Percentiles rank a stretch among this genome's conserved stretches.
phyloP scores from a whole-genome alignment of 2,113 vertebrate species.

The Eclectus roratus region DNA sequence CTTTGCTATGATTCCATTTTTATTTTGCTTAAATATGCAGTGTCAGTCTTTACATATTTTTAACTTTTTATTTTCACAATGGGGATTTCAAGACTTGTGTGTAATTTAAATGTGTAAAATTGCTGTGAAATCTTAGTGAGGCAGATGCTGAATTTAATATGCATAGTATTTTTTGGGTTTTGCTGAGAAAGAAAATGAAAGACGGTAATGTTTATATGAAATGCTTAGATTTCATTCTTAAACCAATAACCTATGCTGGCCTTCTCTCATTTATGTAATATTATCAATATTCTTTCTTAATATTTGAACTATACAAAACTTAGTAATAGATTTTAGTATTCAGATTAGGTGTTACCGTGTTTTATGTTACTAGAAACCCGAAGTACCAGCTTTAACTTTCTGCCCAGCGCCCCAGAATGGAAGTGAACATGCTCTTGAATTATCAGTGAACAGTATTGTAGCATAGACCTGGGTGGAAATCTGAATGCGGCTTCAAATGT shows the following conservation, averaged over 20 bases:
- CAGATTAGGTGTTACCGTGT: not conserved
- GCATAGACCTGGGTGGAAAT: not conserved
- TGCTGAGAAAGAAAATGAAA: not conserved
- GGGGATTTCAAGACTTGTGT: slow-evolving; percentile 15
- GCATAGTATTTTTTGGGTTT: not conserved
- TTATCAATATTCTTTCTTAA: not conserved
- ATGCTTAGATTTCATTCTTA: not conserved
- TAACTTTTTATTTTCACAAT: slow-evolving; percentile 17
- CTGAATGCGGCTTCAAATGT: not conserved
- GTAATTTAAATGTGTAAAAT: slow-evolving; percentile 36
- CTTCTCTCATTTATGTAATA: not conserved
- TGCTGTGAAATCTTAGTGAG: slow-evolving; percentile 19
- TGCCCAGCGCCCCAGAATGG: not conserved
- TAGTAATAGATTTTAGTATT: not conserved
- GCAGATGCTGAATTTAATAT: slow-evolving; percentile 25
- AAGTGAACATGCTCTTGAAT: not conserved
- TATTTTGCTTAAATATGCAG: not conserved
- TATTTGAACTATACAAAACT: not conserved
- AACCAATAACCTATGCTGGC: not conserved
- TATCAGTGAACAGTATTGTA: not conserved
- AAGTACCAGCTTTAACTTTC: not conserved
- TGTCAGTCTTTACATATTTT: slow-evolving; percentile 30
- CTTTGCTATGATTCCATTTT: not conserved
- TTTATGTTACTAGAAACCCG: not conserved
- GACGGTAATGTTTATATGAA: not conserved